A percentile compares a stretch with the other conserved stretches of the same genome.
These are phyloP conservation scores for Teleogryllus occipitalis DNA, from an alignment of 1,140 invertebrate genomes.

Conservation along the genomic window DNA sequence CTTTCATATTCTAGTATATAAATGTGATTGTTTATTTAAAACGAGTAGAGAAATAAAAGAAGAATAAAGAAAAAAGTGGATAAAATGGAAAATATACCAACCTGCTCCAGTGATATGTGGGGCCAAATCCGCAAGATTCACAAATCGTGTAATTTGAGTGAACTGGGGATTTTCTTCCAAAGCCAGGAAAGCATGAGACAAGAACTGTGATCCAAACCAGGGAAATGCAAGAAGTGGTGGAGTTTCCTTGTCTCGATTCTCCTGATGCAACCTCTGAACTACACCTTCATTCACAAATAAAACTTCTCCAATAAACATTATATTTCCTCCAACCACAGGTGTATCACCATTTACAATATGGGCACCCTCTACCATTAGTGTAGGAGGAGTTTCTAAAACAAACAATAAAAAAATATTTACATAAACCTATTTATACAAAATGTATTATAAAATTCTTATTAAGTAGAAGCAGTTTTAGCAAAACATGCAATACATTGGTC, in stretches of 20 bases:
- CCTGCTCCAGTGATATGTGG: constrained; percentile 44
- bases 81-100: constrained; percentile 18
- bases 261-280: constrained; percentile 48
- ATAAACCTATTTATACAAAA: too few species aligned
- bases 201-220: constrained; percentile 52
- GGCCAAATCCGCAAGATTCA: constrained; percentile 49
- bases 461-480: too few species aligned
- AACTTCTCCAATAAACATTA: constrained; percentile 51
- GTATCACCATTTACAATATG: constrained; percentile 48
- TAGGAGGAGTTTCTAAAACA: not conserved
- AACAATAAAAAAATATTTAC: not conserved
- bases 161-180: constrained; percentile 44
- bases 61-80: too few species aligned
- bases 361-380: constrained; percentile 45
- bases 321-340: constrained; percentile 46
- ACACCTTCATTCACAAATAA: constrained; percentile 50
- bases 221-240: constrained; percentile 52
- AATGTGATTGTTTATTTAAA: too few species aligned
- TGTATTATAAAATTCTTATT: too few species aligned
- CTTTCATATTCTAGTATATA: too few species aligned
- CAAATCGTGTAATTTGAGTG: constrained; percentile 46
- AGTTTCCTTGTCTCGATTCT: constrained; percentile 52
- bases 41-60: too few species aligned
- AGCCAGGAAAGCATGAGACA: constrained; percentile 50
- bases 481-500: too few species aligned